Conservation (phyloP, 2,888 invertebrate genomes). For the Apodemia zela region DNA sequence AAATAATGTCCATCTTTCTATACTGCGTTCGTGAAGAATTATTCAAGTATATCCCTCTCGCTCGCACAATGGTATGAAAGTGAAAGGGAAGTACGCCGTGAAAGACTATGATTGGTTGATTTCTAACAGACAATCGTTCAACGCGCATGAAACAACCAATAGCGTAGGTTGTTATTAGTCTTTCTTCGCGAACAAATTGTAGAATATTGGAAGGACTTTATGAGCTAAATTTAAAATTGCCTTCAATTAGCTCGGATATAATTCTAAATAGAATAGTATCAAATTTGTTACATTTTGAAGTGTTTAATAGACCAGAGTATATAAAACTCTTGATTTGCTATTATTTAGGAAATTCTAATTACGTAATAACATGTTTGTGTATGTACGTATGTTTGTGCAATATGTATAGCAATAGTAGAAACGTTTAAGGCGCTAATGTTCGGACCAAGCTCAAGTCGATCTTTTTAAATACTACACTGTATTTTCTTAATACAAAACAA, state of each 20-base stretch:
- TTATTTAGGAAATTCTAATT: not conserved
- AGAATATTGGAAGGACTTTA: constrained; percentile 2
- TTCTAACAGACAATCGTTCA: not conserved
- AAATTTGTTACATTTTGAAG: constrained; percentile 10
- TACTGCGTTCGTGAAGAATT: not conserved
- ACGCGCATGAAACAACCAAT: not conserved
- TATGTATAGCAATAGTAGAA: not conserved
- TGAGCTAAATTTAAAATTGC: constrained; percentile 10
- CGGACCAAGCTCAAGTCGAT: not conserved
- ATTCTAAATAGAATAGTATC: not conserved
- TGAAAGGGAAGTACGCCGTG: not conserved
- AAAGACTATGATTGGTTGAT: not conserved
- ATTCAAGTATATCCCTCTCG: not conserved
- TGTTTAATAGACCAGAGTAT: not conserved
- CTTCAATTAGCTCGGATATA: constrained; percentile 12
- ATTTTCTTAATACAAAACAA: not conserved
- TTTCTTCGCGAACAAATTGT: not conserved
- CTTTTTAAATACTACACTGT: not conserved
- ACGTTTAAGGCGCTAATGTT: not conserved
- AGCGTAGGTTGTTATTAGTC: not conserved
- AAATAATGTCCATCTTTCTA: not conserved
- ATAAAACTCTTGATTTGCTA: not conserved
- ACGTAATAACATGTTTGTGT: not conserved
- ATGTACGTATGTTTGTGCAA: constrained; percentile 4
- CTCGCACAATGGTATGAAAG: not conserved